Base-by-base conservation (phyloP, 2,888 invertebrate genomes). In the Lapara coniferarum region DNA sequence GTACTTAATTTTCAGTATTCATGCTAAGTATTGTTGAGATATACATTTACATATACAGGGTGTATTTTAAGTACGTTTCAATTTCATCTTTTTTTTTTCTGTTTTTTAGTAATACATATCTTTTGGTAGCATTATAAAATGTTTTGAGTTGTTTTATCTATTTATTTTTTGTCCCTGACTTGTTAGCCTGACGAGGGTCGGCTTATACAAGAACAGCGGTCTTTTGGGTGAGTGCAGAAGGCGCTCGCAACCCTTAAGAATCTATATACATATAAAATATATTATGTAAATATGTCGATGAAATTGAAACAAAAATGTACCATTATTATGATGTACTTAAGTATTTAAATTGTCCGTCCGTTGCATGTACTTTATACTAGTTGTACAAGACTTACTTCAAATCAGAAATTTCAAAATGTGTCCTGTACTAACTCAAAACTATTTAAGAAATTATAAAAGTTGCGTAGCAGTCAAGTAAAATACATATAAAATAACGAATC, bases 1-100 rank as follows among this genome's bases (percentile, higher is more conserved):
- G 63, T 63, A 63, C 63, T 63, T 63, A 63, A 63, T 63, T 63
- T 63, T 63, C 63, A 63, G 63, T 63, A 63, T 63, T 63, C 7
- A 7, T 49, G 63, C 63, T 59, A 63, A 63, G 44, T 63, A 55
- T 66, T 63, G 59, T 19, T 69, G 19, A 67, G 14, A 55, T 53
- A 2, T 25, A 55, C 12, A 55, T 16, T 12, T 44, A 13, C 12
- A 19, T 19, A 52, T 52, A 30, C 30, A 68, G 55, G 19, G n/a
- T 46, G 49, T 49, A 57, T 51, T 58, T 52, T 68, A 57, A 16
- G 30, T 19, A 16, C 6, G 13, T 30, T 52, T 52, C 58, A 53
- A 52, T 66, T 37, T 66, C 66, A 66, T 30, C n/a, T 12, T 10
- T 51, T 37, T 52, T 19, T n/a, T 25, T 68, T 44, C 16, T 63